Base-by-base conservation (phyloP, 2,888 invertebrate species). In the Neoaliturus tenellus region DNA sequence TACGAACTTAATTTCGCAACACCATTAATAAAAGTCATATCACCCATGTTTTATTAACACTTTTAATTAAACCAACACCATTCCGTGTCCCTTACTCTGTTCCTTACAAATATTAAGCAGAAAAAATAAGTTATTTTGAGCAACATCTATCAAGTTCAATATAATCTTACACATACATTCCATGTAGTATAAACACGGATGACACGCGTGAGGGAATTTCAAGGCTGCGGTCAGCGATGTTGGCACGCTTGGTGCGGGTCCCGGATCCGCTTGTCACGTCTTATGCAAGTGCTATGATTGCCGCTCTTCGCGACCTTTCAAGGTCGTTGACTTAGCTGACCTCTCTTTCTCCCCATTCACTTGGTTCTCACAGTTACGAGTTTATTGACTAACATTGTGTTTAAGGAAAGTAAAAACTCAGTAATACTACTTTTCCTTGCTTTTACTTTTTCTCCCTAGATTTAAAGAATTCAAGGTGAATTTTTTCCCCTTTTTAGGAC, bases 241-340 rank as follows among this genome's bases (percentile, higher is more conserved):
- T 62, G 62, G 62, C 31, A 62, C 62, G 31, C 31, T 31, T 62
- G 51, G n/a, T 31, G 17, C n/a, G 23, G 25, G 25, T 5, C 28
- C 28, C 31, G 62, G 12, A 28, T 31, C 28, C 62, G 62, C 28
- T 28, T 62, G 58, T 62, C 62, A 62, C 28, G 62, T 62, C 58
- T 58, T 58, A 58, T 58, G 58, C 58, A 58, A 58, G 62, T 62
- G 51, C n/a, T 62, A 31, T 62, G 62, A 62, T 62, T 62, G 62
- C 51, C 51, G 51, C 23, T 51, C 51, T 51, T 67, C 67, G 41
- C 48, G 75, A 28, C 75, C 75, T 75, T 25, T 75, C 75, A 75
- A 75, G 75, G 75, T 44, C 75, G 75, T 75, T 75, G 75, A 75
- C 75, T 75, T 20, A 1, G 31, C 28, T 62, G 28, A 62, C 62